Evolutionary conservation across 2,797 vertebrate genomes (phyloP), one percentile per base, ranked within the genome.

Genomic region (Lophius americanus): DNA sequence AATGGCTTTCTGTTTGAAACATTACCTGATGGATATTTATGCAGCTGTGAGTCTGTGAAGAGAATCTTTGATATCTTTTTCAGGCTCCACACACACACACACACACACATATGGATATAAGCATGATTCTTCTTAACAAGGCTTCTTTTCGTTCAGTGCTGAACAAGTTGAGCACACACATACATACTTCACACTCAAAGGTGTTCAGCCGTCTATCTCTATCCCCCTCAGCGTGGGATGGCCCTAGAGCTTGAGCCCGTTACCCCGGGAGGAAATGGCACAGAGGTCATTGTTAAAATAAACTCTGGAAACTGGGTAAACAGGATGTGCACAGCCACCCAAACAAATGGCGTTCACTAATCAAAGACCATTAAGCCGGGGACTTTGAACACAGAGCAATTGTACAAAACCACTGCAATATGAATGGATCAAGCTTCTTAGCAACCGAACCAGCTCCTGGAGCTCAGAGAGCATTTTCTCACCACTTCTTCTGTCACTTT

Each of bases 11-110:
- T 90, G 79, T 88, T 89, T 79, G 75, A 87, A 87, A 89, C 75
- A 75, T 92, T 87, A 91, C 91, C 87, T 89, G 88, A 83, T 88
- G 79, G 86, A 86, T 94, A 91, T 94, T 93, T 94, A 89, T 91
- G 88, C 92, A 93, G 94, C 93, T 95, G 93, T 68, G 82, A 83
- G 79, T 57, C 82, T 70, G 78, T 88, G 77, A 91, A 89, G 70
- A 81, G 83, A 79, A 87, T 82, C 88, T 91, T 91, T 91, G 87
- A 91, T 91, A 88, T 87, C 64, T 88, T 85, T 78, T 73, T 81
- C 75, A 66, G 44, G 62, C 70, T 43, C 4, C 23, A 39, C 70
- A 52, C 58, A 73, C 61, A 56, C 61, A 61, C 42, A 51, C 36
- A 46, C 58, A 47, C 49, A 64, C 48, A 33, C 56, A 54, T 57